These are phyloP conservation scores for Tetrax tetrax DNA, from an alignment of 2,113 vertebrate species.

Conservation along the genomic window DNA sequence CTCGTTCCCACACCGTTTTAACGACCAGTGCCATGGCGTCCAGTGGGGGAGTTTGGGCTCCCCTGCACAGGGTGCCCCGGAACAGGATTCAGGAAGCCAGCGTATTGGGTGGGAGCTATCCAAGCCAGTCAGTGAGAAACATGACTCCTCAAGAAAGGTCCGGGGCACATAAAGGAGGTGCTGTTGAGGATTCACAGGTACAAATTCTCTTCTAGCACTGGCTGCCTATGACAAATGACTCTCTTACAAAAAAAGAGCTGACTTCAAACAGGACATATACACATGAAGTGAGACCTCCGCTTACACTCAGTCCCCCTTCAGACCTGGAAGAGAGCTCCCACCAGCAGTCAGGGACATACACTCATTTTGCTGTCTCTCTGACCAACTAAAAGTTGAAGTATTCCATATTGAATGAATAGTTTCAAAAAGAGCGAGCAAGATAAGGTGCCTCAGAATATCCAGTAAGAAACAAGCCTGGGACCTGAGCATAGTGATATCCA, in stretches of 20 bases:
- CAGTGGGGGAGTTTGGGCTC: neutral
- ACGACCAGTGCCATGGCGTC: fast-evolving
- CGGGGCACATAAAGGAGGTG: neutral
- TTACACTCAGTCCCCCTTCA: neutral
- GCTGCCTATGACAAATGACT: neutral
- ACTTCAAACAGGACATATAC: neutral
- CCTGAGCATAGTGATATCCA: neutral
- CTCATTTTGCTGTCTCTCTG: neutral
- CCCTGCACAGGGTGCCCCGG: neutral
- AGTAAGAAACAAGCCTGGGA: neutral
- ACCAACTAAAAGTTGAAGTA: neutral
- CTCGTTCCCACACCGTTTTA: neutral
- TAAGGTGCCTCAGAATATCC: neutral
- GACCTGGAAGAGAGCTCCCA: neutral
- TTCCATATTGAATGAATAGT: neutral
- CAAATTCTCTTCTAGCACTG: neutral
- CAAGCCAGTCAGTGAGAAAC: neutral
- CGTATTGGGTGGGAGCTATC: neutral
- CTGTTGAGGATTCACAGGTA: neutral
- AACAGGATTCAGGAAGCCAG: neutral
- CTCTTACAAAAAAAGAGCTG: neutral
- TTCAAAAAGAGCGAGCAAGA: neutral
- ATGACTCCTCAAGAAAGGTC: neutral
- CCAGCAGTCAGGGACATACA: neutral
- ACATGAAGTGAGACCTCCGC: neutral